Base-by-base conservation (phyloP, 2,888 invertebrate species). In the Lobophora halterata region DNA sequence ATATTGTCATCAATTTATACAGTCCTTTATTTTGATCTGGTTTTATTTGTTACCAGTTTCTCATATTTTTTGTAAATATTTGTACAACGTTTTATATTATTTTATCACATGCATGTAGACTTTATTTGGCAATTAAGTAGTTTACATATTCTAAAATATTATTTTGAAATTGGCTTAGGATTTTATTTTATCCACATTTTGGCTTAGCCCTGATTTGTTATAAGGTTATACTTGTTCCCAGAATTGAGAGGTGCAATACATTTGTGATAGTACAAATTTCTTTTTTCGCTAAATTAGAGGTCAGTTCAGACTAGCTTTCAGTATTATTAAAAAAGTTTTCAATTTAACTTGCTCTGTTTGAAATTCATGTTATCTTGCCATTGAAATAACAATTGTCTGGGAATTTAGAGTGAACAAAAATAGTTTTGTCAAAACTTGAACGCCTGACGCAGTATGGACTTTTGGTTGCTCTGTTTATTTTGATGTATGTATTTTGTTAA, bases 401-500 rank as follows among this genome's bases (percentile, higher is more conserved):
- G 36, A 30, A 16, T 30, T 32, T 35, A 40, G 30, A 41, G 39
- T 35, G 38, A 37, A 34, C 41, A 37, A 37, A 28, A 29, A 28
- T 33, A 35, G 43, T 49, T 40, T 45, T 40, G 32, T 49, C 34
- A 42, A 43, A 35, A 51, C 50, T 55, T 55, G 52, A 49, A 68
- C 63, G 66, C 72, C 75, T 69, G 38, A 67, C 74, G 76, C 7
- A 34, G 63, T 63, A 72, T 71, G 64, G 51, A 66, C 38, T 79
- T 85, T 82, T 76, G 79, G 74, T 85, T 82, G 80, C 76, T 71
- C 72, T 78, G 79, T 82, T 87, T 73, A 80, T 78, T 85, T 85
- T 81, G 85, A 83, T 79, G 80, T 81, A 79, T 75, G 83, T 86
- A 83, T 83, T 85, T 86, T 83, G 87, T 86, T 87, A 87, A 86